Conservation (phyloP, 2,113 vertebrate species). For the Bettongia penicillata region DNA sequence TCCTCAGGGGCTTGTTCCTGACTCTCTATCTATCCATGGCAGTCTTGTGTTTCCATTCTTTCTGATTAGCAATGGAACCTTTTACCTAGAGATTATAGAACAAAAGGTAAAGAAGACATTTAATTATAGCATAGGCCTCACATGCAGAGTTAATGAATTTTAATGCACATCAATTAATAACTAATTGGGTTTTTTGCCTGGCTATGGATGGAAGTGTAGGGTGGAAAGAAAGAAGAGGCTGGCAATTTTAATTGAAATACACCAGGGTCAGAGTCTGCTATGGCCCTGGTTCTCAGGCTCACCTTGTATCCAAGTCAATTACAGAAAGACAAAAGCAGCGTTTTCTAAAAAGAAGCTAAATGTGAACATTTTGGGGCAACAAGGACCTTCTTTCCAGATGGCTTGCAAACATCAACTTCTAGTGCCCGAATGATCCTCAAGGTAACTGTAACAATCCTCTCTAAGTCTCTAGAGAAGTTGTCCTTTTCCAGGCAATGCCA, state of each 20-base stretch:
- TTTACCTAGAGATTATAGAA: constrained; percentile 84
- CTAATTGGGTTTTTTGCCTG: constrained; percentile 88
- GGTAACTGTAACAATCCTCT: fast-evolving
- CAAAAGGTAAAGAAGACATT: constrained; percentile 87
- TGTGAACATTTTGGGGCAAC: neutral
- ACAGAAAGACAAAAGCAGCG: constrained; percentile 22
- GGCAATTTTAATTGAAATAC: constrained; percentile 75
- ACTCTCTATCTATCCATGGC: constrained; percentile 17
- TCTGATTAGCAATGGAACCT: constrained; percentile 78
- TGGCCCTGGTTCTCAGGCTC: neutral
- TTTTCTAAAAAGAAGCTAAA: neutral
- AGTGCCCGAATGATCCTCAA: neutral
- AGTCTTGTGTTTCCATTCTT: constrained; percentile 41
- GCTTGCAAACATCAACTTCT: neutral
- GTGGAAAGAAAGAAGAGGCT: constrained; percentile 62
- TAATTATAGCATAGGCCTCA: constrained; percentile 89
- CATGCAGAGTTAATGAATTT: constrained; percentile 90
- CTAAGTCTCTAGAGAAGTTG: neutral
- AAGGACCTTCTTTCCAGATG: fast-evolving
- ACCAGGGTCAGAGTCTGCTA: constrained; percentile 39
- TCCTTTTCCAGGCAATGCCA: neutral
- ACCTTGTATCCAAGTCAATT: constrained; percentile 33
- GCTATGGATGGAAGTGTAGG: constrained; percentile 71
- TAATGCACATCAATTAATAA: constrained; percentile 91
- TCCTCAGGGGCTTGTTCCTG: constrained; percentile 45